phyloP scores from a whole-genome alignment of 2,888 invertebrate species.

The Craniophora ligustri region DNA sequence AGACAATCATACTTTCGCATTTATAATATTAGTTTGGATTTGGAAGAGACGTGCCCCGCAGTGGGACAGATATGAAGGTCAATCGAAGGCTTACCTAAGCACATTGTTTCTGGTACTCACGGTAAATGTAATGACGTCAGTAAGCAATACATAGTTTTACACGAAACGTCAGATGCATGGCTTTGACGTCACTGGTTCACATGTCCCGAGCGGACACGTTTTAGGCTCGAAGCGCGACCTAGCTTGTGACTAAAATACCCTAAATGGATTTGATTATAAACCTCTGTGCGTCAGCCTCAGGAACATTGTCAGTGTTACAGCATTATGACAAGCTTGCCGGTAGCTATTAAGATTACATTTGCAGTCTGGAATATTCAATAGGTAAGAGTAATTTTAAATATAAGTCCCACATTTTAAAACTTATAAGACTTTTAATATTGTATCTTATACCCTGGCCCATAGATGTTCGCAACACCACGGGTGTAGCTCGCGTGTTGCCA shows the following conservation, averaged over 20 bases:
- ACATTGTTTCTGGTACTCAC: not conserved
- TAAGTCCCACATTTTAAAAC: too few relatives aligned
- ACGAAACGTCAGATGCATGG: not conserved
- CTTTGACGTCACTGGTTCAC: conserved; percentile 29
- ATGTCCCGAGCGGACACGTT: conserved; percentile 17
- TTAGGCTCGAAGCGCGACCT: not conserved
- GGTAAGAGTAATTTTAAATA: too few relatives aligned
- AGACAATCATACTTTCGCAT: too few relatives aligned
- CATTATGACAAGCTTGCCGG: not conserved
- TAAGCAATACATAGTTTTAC: not conserved
- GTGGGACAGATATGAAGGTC: too few relatives aligned
- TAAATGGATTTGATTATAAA: not conserved
- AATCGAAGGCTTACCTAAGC: not conserved
- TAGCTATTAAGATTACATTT: too few relatives aligned
- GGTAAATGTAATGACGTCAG: conserved; percentile 21
- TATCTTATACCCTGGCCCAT: too few relatives aligned
- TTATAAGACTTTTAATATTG: too few relatives aligned
- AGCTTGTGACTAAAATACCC: conserved; percentile 5
- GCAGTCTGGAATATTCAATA: too few relatives aligned
- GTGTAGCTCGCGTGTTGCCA: too few relatives aligned
- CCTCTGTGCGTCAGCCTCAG: not conserved
- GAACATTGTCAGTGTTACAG: not conserved
- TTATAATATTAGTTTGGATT: too few relatives aligned
- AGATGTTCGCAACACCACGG: too few relatives aligned
- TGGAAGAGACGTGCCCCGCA: too few relatives aligned